Base-by-base conservation (phyloP, 2,888 invertebrate species). In the Euspilapteryx auroguttella region DNA sequence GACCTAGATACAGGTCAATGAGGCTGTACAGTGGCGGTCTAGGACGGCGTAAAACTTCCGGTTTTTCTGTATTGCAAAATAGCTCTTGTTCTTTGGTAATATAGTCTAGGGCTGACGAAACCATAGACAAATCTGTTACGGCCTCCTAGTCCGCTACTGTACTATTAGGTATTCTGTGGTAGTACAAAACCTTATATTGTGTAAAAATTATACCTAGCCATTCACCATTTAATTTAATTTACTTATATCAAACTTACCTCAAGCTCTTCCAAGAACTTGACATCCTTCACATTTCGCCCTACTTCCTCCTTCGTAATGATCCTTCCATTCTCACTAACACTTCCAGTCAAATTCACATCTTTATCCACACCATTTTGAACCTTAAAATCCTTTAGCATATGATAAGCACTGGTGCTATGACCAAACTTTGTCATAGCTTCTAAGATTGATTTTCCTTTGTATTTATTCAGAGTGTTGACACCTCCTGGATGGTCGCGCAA, bases 401-500 rank as follows among this genome's bases (percentile, higher is more conserved):
- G 83, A 41, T 80, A 80, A 1, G 86, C 86, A 35, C 82, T 80
- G 25, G 54, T 53, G 36, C 85, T 85, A 47, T 86, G 86, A 7
- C 78, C 66, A 20, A 75, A 78, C 12, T 75, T 59, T 25, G 49
- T 41, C 77, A 86, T 79, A 9, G 76, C 79, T 11, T 64, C 52
- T 12, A 66, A 51, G 17, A 86, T 55, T 28, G 78, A 78, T 42
- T 69, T 78, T 3, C 79, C 78, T 42, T 69, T 59, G 38, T 69
- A 83, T n/a, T 55, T 55, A 37, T 75, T 62, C 1, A 89, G 54
- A 2, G 83, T 83, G 41, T 82, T 83, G 1, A 79, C 51, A 1
- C 89, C 89, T 0, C 89, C 89, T 0, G 89, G 89, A 53, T 89
- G 89, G 41, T 86, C 83, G 28, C 76, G 77, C 28, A 86, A 41